Conservation (phyloP, 2,888 invertebrate genomes). For the Hydrotaea cyrtoneurina region DNA sequence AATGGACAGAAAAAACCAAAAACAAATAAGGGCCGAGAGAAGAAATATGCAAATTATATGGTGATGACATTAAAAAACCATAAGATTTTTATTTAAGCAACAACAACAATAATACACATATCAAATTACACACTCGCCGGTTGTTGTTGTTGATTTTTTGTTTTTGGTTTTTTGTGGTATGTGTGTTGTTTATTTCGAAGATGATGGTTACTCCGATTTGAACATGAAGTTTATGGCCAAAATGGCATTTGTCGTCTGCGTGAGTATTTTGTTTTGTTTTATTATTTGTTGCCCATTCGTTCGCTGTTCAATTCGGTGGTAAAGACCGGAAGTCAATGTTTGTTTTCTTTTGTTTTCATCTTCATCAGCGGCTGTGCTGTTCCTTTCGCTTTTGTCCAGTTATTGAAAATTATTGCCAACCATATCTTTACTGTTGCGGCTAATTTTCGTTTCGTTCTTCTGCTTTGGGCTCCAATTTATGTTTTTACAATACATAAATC, state of each 20-base stretch:
- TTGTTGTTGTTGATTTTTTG: not conserved
- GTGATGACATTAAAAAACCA: constrained; percentile 67
- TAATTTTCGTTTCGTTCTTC: not conserved
- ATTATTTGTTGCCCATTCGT: not conserved
- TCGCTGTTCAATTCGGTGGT: not conserved
- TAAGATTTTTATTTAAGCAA: constrained; percentile 48
- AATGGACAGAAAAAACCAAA: not conserved
- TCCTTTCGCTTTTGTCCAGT: constrained; percentile 33
- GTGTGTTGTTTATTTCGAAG: constrained; percentile 16
- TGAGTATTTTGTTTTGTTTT: not conserved
- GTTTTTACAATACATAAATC: constrained; percentile 55
- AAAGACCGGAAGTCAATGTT: constrained; percentile 63
- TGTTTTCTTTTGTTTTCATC: constrained; percentile 31
- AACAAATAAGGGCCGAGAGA: not conserved
- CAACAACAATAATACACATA: constrained; percentile 61
- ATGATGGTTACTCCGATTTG: constrained; percentile 63
- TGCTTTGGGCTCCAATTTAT: not conserved
- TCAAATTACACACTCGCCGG: constrained; percentile 60
- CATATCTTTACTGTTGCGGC: not conserved
- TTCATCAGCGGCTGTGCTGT: constrained; percentile 13
- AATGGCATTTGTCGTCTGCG: constrained; percentile 51
- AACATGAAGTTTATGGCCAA: constrained; percentile 59
- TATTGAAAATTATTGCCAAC: no score
- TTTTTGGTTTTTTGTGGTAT: not conserved
- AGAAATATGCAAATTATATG: constrained; percentile 69